Evolutionary conservation across 2,888 invertebrate species (phyloP).

Genomic region (Drosophila aldrichi): DNA sequence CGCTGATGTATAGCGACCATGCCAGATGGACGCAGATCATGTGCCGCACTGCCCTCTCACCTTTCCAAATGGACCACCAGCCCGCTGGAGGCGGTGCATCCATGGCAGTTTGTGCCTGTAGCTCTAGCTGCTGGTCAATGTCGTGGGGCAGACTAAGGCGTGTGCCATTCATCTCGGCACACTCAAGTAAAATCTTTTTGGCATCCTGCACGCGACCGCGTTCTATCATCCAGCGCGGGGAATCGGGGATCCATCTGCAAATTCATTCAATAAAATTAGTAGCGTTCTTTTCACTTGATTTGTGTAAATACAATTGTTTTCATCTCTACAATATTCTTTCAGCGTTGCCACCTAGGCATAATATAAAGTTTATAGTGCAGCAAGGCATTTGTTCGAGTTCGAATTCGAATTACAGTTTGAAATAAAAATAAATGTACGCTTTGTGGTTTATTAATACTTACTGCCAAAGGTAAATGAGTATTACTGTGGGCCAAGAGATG

Average conservation of each 20-base stretch:
- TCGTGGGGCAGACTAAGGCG: conserved; percentile 84
- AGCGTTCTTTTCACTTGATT: not conserved
- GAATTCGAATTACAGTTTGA: not conserved
- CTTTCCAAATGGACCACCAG: conserved; percentile 85
- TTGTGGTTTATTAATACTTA: conserved; percentile 58
- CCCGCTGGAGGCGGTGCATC: conserved; percentile 83
- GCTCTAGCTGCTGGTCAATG: conserved; percentile 84
- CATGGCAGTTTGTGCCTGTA: conserved; percentile 84
- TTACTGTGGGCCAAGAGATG: conserved; percentile 85
- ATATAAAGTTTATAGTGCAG: not conserved
- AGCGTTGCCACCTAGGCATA: not conserved
- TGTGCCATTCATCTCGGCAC: conserved; percentile 84
- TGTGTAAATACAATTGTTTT: not conserved
- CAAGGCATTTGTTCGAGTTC: not conserved
- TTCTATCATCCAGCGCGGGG: conserved; percentile 86
- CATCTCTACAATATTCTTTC: not conserved
- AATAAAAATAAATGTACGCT: not conserved
- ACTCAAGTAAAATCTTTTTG: conserved; percentile 84
- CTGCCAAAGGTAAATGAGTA: conserved; percentile 85
- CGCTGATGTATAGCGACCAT: conserved; percentile 85
- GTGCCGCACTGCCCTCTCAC: conserved; percentile 82
- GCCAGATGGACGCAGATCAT: conserved; percentile 84
- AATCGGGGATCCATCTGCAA: conserved; percentile 85
- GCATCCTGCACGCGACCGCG: conserved; percentile 85
- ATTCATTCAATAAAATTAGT: not conserved